Conservation (phyloP, 2,888 invertebrate species). For the Graphium colonna region DNA sequence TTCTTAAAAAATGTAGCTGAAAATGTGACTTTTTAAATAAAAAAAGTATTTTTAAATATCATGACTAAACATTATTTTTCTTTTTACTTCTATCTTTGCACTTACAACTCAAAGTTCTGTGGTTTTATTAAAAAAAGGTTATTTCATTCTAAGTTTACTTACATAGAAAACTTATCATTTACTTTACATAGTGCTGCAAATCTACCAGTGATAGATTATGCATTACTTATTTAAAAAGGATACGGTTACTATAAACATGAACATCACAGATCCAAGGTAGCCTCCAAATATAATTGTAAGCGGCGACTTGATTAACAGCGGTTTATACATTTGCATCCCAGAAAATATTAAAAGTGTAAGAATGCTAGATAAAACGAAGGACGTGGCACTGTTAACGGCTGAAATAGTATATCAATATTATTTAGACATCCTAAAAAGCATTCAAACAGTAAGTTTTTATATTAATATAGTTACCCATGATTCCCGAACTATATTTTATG, state of each 20-base stretch:
- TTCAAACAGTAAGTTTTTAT: background rate
- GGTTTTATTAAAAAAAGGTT: no score
- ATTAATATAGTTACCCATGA: slow-evolving; percentile 6
- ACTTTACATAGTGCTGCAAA: no score
- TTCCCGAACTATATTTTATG: background rate
- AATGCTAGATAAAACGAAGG: slow-evolving; percentile 88
- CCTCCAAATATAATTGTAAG: slow-evolving; percentile 93
- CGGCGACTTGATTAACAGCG: slow-evolving; percentile 88
- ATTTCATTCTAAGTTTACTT: no score
- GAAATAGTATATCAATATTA: slow-evolving; percentile 46
- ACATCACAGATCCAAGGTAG: slow-evolving; percentile 91
- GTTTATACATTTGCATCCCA: slow-evolving; percentile 95
- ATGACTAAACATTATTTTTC: no score
- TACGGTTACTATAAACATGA: slow-evolving; percentile 91
- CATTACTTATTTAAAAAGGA: slow-evolving; percentile 58
- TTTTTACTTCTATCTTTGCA: no score
- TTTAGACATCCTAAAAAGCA: background rate
- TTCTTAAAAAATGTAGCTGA: no score
- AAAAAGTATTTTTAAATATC: no score
- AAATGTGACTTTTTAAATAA: no score
- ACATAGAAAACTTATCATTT: no score
- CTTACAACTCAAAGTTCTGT: no score
- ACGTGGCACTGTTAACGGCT: slow-evolving; percentile 87
- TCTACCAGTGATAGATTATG: no score
- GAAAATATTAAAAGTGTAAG: slow-evolving; percentile 92